Conservation (phyloP, 2,797 vertebrate species). For the Streptopelia turtur region DNA sequence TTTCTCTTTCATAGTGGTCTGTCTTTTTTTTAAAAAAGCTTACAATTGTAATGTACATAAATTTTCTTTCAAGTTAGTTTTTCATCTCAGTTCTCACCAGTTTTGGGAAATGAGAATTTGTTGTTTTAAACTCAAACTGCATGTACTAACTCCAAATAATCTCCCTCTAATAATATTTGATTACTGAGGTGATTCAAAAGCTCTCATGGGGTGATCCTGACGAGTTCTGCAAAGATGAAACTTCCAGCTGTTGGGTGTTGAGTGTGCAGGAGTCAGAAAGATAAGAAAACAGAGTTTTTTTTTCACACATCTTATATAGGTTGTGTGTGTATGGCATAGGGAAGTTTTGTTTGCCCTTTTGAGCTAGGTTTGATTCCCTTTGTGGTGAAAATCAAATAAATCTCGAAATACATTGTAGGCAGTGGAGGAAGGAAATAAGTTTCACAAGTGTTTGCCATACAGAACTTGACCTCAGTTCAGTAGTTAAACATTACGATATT, state of each 20-base stretch:
- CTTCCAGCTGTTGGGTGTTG: not conserved
- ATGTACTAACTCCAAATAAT: not conserved
- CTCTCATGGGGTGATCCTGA: not conserved
- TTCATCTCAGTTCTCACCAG: not conserved
- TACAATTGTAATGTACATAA: not conserved
- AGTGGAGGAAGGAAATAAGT: constrained; percentile 58
- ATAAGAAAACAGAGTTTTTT: not conserved
- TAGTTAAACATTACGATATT: constrained; percentile 33
- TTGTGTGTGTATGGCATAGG: not conserved
- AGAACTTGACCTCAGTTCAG: constrained; percentile 54
- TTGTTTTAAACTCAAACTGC: not conserved
- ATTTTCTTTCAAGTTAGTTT: not conserved
- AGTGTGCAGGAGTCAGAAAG: not conserved
- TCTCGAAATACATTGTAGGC: not conserved
- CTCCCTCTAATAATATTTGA: not conserved
- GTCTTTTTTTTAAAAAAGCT: not conserved
- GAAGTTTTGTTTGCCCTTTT: constrained; percentile 40
- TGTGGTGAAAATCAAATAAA: constrained; percentile 50
- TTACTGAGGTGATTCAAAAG: not conserved
- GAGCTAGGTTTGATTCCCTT: constrained; percentile 33
- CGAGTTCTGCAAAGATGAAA: not conserved
- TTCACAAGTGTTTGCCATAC: constrained; percentile 54
- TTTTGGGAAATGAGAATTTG: not conserved
- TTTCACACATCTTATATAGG: not conserved
- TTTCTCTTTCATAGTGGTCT: not conserved